A percentile compares a stretch with the other conserved stretches of the same genome.
These are phyloP conservation scores for Acleris sparsana DNA, from an alignment of 2,888 invertebrate species.

Conservation along the genomic window DNA sequence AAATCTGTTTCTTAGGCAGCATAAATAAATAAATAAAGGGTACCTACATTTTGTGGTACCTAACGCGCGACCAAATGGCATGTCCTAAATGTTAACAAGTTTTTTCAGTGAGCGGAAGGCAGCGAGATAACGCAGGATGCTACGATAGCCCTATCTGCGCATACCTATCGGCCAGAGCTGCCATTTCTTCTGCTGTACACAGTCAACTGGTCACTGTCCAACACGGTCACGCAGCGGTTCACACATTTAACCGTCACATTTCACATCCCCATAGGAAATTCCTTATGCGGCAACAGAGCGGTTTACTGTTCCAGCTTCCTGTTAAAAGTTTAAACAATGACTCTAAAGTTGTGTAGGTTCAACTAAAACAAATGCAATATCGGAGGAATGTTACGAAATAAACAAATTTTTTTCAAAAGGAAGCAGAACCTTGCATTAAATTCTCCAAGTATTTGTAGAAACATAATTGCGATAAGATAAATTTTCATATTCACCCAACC, in stretches of 20 bases:
- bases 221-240: conserved; percentile 6
- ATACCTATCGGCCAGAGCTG: conserved; percentile 14
- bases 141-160: conserved; percentile 26
- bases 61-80: too few relatives aligned
- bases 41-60: too few relatives aligned
- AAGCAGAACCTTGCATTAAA: too few relatives aligned
- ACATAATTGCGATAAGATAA: not conserved
- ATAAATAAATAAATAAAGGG: too few relatives aligned
- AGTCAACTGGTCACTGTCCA: conserved; percentile 1
- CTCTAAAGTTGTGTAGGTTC: not conserved
- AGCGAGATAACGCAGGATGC: conserved; percentile 28
- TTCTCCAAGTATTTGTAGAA: not conserved
- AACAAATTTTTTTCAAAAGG: too few relatives aligned
- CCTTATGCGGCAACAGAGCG: conserved; percentile 19
- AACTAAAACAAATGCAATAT: too few relatives aligned
- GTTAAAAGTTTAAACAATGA: not conserved
- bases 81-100: not conserved
- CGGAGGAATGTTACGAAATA: too few relatives aligned
- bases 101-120: conserved; percentile 27
- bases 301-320: conserved; percentile 6
- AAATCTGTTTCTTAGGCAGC: too few relatives aligned
- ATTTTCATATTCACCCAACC: conserved; percentile 28
- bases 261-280: conserved; percentile 35
- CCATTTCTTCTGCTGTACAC: too few relatives aligned
- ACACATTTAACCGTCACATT: conserved; percentile 29